Evolutionary conservation across 1,140 invertebrate species (phyloP).

Genomic region (Zaprionus inermis): DNA sequence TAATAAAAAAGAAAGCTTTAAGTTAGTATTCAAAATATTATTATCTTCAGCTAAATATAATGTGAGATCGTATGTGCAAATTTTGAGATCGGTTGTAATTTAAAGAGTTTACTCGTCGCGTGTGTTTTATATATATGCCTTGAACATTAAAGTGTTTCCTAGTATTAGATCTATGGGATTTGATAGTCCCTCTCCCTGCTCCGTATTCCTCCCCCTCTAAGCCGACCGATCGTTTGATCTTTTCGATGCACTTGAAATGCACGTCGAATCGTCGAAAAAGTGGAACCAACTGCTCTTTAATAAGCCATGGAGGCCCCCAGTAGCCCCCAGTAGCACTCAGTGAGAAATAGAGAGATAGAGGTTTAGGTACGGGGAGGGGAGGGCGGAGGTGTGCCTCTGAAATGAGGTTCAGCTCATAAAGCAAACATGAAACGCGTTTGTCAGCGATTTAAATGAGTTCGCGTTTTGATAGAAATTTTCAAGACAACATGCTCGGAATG

Average conservation of each 20-base stretch:
- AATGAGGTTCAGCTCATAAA: slow-evolving; percentile 65
- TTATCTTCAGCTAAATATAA: too few species aligned
- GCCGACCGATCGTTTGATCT: slow-evolving; percentile 24
- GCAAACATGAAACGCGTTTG: slow-evolving; percentile 70
- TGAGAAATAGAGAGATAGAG: too few species aligned
- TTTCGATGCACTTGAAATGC: slow-evolving; percentile 27
- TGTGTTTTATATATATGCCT: too few species aligned
- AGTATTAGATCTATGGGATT: neutral
- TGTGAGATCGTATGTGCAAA: too few species aligned
- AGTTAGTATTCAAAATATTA: too few species aligned
- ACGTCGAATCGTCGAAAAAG: slow-evolving; percentile 15
- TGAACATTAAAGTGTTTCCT: neutral
- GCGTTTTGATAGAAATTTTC: slow-evolving; percentile 76
- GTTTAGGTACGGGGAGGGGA: neutral
- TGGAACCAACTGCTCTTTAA: slow-evolving; percentile 34
- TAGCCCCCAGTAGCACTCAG: neutral
- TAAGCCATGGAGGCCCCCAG: neutral
- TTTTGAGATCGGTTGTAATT: too few species aligned
- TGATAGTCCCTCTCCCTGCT: neutral
- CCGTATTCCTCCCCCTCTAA: slow-evolving; percentile 1
- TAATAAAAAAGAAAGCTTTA: too few species aligned
- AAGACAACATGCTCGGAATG: slow-evolving; percentile 49
- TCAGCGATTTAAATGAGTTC: slow-evolving; percentile 74
- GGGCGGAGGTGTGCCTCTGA: slow-evolving; percentile 7
- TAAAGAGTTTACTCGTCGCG: too few species aligned